Conservation (phyloP, 2,888 invertebrate genomes). For the Drosophila mayaguana region DNA sequence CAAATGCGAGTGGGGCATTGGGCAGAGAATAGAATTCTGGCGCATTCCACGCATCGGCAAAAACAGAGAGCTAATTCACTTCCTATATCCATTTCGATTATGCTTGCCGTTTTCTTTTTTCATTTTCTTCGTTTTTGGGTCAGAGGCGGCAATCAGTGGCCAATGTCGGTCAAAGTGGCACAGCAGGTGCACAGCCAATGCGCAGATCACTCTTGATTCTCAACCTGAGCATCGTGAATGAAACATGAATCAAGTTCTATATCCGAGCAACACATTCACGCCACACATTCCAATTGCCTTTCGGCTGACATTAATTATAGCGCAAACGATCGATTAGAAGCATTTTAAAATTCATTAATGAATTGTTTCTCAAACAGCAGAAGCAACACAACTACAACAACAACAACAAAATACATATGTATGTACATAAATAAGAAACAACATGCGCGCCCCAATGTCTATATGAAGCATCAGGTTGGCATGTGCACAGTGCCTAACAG, state of each 20-base stretch:
- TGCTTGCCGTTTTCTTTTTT: not conserved
- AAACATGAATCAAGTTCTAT: constrained; percentile 28
- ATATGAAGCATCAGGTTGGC: constrained; percentile 47
- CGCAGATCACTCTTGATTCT: constrained; percentile 1
- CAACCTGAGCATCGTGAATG: constrained; percentile 17
- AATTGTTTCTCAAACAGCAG: constrained; percentile 76
- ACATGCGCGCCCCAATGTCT: constrained; percentile 58
- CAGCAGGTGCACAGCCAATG: constrained; percentile 17
- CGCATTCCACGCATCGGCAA: constrained; percentile 36
- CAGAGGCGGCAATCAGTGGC: not conserved
- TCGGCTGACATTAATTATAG: constrained; percentile 75
- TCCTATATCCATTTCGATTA: constrained; percentile 5
- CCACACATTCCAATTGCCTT: constrained; percentile 73
- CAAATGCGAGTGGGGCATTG: constrained; percentile 23
- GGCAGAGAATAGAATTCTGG: constrained; percentile 7
- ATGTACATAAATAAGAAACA: constrained; percentile 73
- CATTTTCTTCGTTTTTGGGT: not conserved
- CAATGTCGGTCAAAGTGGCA: constrained; percentile 29
- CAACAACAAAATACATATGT: constrained; percentile 48
- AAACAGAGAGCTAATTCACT: constrained; percentile 27
- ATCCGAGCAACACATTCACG: constrained; percentile 48
- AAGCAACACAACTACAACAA: constrained; percentile 36
- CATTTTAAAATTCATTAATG: constrained; percentile 81
- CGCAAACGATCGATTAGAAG: constrained; percentile 79
- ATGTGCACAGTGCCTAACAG: constrained; percentile 36